Base-by-base conservation (phyloP, 2,797 vertebrate genomes). In the Streptopelia turtur region DNA sequence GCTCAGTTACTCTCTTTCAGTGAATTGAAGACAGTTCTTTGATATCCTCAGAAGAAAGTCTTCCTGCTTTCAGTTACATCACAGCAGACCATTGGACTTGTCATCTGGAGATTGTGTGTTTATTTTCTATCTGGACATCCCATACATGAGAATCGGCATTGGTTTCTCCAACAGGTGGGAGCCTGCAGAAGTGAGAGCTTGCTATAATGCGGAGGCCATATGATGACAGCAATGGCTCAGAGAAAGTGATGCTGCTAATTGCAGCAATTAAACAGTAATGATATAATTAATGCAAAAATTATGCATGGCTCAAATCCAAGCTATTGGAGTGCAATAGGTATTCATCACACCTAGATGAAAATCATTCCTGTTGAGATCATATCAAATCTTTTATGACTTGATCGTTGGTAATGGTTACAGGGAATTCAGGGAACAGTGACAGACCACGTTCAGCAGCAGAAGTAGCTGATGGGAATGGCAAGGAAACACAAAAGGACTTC, bases 221-320 rank as follows among this genome's bases (percentile, higher is more conserved):
- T 16, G 49, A 92, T 95, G 86, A 96, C 79, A 94, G 66, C 31
- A 79, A 96, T 76, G 70, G 92, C 86, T 95, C 45, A 84, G 88
- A 84, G 80, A 97, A 95, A 95, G 77, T 22, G 49, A 78, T 92
- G 83, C 35, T 91, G 77, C 82, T 95, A 97, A 97, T 93, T 95
- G 78, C 93, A 80, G 89, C 90, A 97, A 95, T 97, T 97, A 95
- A 96, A 95, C 78, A 35, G 81, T 88, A 97, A 95, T 88, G 74
- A 89, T 66, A 90, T 95, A 95, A 96, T 66, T 91, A 88, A 91
- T 92, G 72, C 89, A 90, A 95, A 96, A 93, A 87, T 93, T 89
- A 96, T 95, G 90, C 95, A 82, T 94, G 94, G 97, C 89, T 91
- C 10, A 6, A 70, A 87, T 90, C 87, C 89, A 89, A 88, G 72